phyloP scores from a whole-genome alignment of 2,113 vertebrate genomes.

The Dermatemys mawii region DNA sequence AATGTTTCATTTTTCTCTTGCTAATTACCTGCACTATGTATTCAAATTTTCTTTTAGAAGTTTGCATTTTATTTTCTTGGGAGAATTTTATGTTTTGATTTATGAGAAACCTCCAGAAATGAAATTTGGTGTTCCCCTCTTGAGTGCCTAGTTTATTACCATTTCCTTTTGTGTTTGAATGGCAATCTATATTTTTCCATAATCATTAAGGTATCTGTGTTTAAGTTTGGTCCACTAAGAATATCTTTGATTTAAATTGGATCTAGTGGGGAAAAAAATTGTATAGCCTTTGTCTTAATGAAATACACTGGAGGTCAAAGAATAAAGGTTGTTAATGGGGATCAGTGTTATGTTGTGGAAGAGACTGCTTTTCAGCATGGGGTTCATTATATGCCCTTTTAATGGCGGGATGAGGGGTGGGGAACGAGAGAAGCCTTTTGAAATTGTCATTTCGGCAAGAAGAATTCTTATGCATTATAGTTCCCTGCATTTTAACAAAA shows the following conservation, averaged over 20 bases:
- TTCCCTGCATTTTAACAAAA: neutral
- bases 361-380: neutral
- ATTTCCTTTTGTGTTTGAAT: neutral
- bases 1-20: neutral
- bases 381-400: neutral
- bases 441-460: neutral
- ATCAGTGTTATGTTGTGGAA: neutral
- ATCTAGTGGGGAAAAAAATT: neutral
- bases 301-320: neutral
- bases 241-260: neutral
- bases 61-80: neutral
- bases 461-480: neutral
- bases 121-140: neutral
- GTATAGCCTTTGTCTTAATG: neutral
- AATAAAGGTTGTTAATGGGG: neutral
- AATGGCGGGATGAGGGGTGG: too few relatives aligned
- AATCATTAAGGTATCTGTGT: neutral
- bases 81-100: neutral
- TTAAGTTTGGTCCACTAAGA: neutral
- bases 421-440: neutral
- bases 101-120: neutral
- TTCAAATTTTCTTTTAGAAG: slow-evolving; percentile 9
- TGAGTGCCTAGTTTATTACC: neutral
- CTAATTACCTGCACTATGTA: neutral
- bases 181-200: neutral